Evolutionary conservation across 2,797 vertebrate species (phyloP), one percentile per base, ranked within the genome.

Genomic region (Pygocentrus nattereri): DNA sequence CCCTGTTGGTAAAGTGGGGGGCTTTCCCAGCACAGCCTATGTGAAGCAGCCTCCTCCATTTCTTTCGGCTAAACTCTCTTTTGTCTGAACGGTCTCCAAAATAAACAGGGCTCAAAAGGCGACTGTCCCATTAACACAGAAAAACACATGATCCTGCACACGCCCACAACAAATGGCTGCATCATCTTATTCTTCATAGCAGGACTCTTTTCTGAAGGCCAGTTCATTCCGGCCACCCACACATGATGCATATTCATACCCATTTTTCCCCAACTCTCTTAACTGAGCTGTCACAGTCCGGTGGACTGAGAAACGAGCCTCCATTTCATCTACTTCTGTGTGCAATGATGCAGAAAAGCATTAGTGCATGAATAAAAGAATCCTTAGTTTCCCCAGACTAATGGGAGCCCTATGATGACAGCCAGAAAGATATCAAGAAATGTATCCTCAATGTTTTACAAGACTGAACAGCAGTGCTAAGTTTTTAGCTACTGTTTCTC

Each of bases 71-170:
- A 76, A 76, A 73, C 41, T 58, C 68, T 64, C 27, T 50, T 78
- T 50, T 69, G 75, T 70, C 73, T 79, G 72, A 75, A 69, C 71
- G 15, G 74, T 81, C 71, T 76, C 80, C 72, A 88, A 87, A 86
- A 70, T 75, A 87, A 87, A 83, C 74, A 83, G 30, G 54, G 50
- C 73, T 81, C 68, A 76, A 73, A 74, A 82, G 21, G 8, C 73
- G 70, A 79, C 56, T 44, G 77, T 80, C 41, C 54, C 59, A 52
- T 72, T 67, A 78, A 58, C 31, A 74, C 67, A 71, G 67, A 19
- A 31, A n/a, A 62, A 58, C 76, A 58, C 71, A 82, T 77, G 79
- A 31, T 69, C 80, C 64, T 41, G 76, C 52, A 81, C 78, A 80
- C 76, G 75, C 79, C 61, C 74, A 70, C 62, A 30, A 25, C 34